These are phyloP conservation scores for Eulemur albifrons DNA, from an alignment of 2,797 vertebrate genomes.

Conservation along the genomic window DNA sequence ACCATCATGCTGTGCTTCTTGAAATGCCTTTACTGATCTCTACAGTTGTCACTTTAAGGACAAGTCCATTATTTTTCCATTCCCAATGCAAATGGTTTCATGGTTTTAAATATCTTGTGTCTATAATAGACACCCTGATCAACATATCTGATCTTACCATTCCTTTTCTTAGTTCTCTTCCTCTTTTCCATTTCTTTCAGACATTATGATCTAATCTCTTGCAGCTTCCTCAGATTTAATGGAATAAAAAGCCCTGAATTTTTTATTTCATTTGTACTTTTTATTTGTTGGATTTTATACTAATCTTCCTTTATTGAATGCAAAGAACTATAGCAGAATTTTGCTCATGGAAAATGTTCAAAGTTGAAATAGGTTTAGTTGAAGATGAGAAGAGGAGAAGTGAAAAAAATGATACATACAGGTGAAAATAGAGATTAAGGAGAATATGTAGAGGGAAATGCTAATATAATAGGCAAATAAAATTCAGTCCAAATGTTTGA, in stretches of 20 bases:
- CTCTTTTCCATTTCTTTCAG: background rate
- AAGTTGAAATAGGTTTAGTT: constrained; percentile 41
- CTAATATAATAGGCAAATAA: constrained; percentile 23
- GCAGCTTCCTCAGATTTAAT: constrained; percentile 5
- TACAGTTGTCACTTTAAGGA: background rate
- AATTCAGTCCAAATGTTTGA: constrained; percentile 11
- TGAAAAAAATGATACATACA: background rate
- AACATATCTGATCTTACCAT: background rate
- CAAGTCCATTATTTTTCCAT: background rate
- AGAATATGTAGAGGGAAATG: constrained; percentile 15
- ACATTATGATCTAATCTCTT: constrained; percentile 11
- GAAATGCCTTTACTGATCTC: background rate
- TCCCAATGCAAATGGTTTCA: background rate
- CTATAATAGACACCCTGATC: background rate
- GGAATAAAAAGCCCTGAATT: background rate
- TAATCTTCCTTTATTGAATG: background rate
- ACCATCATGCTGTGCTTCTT: background rate
- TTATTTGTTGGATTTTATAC: constrained; percentile 4
- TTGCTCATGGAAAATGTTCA: constrained; percentile 13
- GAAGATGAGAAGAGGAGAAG: background rate
- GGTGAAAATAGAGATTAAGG: background rate
- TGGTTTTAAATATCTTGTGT: background rate
- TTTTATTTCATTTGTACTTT: constrained; percentile 28
- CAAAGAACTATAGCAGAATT: constrained; percentile 16
- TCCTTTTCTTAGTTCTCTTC: background rate